Base-by-base conservation (phyloP, 2,113 vertebrate species). In the Ochotona princeps region DNA sequence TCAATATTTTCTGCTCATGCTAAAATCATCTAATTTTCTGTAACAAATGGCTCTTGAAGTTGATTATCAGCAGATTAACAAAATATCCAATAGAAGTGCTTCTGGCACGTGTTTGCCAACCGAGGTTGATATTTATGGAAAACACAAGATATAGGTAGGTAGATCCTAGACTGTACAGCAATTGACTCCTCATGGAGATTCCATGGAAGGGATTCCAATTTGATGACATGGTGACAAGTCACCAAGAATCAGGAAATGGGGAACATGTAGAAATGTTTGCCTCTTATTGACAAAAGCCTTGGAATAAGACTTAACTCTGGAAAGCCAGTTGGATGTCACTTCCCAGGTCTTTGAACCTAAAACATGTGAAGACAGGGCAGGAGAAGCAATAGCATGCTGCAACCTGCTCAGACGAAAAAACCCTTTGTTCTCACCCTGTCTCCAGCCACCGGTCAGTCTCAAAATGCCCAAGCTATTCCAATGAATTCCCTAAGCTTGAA, bases 1-100 rank as follows among this genome's bases (percentile, higher is more conserved):
- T 94, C 87, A 93, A 84, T 97, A 94, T 96, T 95, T 96, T 85
- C 88, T 94, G 78, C 65, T 94, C 14, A 1, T 83, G 35, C 51
- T 92, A 93, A 86, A 85, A 91, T 95, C 87, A 89, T 80, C 85
- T 92, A 81, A 94, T 96, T 97, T 96, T 91, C 83, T 87, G 1
- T 92, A 94, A 92, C 92, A 94, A 80, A 93, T 94, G 28, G 17
- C 65, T 86, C 93, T 87, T 87, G 65, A 78, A 90, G 83, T 85
- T 84, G 84, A 94, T 95, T 94, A 67, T 92, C 91, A 81, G 80
- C 61, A 91, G 92, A 96, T 93, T 92, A 94, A 67, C 35, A 87
- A 60, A 69, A n/a, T 83, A 75, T 67, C 38, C 75, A 44, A 25
- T 38, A 79, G 91, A 86, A 88, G 54, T 44, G 63, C 69, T 94